Base-by-base conservation (phyloP, 2,797 vertebrate species). In the Tiaroga cobitis region DNA sequence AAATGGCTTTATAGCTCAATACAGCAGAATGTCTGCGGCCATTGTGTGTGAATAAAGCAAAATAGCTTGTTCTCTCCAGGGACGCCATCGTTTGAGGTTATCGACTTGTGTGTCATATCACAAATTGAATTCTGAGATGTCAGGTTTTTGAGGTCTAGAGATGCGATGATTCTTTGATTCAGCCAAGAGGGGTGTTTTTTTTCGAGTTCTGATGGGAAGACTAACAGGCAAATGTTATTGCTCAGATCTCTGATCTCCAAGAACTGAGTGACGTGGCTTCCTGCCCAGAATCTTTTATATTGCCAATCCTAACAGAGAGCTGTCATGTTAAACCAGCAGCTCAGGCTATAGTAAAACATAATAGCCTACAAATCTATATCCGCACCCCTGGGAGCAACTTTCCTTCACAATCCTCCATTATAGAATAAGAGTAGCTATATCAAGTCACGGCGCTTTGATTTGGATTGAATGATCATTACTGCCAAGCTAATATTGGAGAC, bases 291-390 rank as follows among this genome's bases (percentile, higher is more conserved):
- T 82, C 85, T 86, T 87, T 88, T 91, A 84, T 89, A 82, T 83
- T 85, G 84, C 84, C 89, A 87, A 85, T 86, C 85, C 90, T 87
- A 78, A 87, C 88, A 84, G 88, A 85, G 85, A 80, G 85, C 87
- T 85, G 86, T 91, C 89, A 87, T 90, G 90, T 90, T 89, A 88
- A 87, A 91, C 87, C 88, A 89, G 87, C 83, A 65, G 87, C 77
- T 87, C 82, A 85, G 67, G 75, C 80, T 75, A 49, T 80, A 82
- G 82, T 91, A 86, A 90, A 90, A 89, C 85, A 75, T 87, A 83
- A 72, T 72, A 74, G 83, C 65, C 85, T 56, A 34, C 75, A 88
- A 79, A 82, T 87, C 88, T 83, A 54, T 81, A 89, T 81, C 83
- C 32, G 18, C 43, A 84, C 81, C 51, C 80, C 10, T 29, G 67